Base-by-base conservation (phyloP, 2,888 invertebrate genomes). In the Trichopoda pennipes region DNA sequence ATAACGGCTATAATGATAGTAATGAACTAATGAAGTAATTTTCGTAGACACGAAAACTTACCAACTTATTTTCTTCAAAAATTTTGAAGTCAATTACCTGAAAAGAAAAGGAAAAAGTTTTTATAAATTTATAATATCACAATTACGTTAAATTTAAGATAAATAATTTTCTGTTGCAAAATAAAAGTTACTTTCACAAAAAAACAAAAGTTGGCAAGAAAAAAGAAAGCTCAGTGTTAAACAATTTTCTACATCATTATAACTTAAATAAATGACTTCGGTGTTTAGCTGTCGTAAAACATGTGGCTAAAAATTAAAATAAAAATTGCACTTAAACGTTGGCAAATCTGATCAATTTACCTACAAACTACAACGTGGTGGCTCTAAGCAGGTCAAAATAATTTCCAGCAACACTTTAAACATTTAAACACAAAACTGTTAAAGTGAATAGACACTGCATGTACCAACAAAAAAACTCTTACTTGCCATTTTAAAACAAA, bases 341-440 rank as follows among this genome's bases (percentile, higher is more conserved):
- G 63, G 16, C 2, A 14, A 61, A 53, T 35, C 28, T 73, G 63
- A 73, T 60, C 61, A 73, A 55, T 55, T 42, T 68, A 56, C 68
- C 53, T 69, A 21, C 10, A 69, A 76, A 69, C 60, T 53, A 9
- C 49, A 68, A 75, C 19, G 66, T 77, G 60, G 19, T 51, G 63
- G 42, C 63, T 79, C 55, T 68, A 68, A 79, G 32, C 69, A 60
- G 81, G 74, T 74, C 78, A 78, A 81, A 69, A 69, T 69, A 74
- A 81, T 81, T 81, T 58, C 64, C 64, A 81, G 60, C 56, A 77
- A 78, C 74, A 74, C 58, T 78, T 70, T 47, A 69, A 77, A 73
- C n/a, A 74, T 35, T n/a, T n/a, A n/a, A n/a, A n/a, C n/a, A n/a
- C 23, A 61, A 6, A 28, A 28, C 64, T 66, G 44, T 28, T 32